These are phyloP conservation scores for Erebia epiphron DNA, from an alignment of 2,888 invertebrate genomes.

Conservation along the genomic window DNA sequence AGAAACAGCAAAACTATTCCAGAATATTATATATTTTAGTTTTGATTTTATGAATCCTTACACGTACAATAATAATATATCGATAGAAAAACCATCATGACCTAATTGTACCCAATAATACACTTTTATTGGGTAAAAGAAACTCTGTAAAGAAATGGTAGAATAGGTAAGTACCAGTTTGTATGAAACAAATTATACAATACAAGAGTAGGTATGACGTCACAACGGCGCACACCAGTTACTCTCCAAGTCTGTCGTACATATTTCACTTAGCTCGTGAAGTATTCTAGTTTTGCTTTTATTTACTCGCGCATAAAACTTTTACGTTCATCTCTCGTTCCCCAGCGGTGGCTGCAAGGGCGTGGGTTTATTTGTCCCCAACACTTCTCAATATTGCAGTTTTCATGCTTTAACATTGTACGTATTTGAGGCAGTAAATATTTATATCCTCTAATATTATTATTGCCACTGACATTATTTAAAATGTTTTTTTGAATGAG, in stretches of 20 bases:
- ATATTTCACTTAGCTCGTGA: slow-evolving; percentile 32
- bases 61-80: too few species aligned
- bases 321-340: slow-evolving; percentile 31
- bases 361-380: slow-evolving; percentile 22
- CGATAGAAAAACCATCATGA: too few species aligned
- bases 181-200: not conserved
- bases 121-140: not conserved
- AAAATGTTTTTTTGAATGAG: too few species aligned
- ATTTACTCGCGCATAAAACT: slow-evolving; percentile 31
- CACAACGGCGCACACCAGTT: slow-evolving; percentile 24
- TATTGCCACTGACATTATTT: too few species aligned
- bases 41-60: too few species aligned
- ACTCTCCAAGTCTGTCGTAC: slow-evolving; percentile 26
- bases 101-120: not conserved
- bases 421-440: not conserved
- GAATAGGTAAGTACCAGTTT: not conserved
- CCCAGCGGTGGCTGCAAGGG: slow-evolving; percentile 28
- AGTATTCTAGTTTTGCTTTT: slow-evolving; percentile 33
- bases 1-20: too few species aligned
- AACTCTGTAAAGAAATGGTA: too few species aligned
- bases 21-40: too few species aligned
- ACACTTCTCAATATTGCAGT: slow-evolving; percentile 6
- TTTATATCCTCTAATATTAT: too few species aligned
- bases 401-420: not conserved
- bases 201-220: slow-evolving; percentile 16